A percentile compares a stretch with the other conserved stretches of the same genome.
Evolutionary conservation across 2,888 invertebrate genomes (phyloP).

Genomic region (Sisyra terminalis): DNA sequence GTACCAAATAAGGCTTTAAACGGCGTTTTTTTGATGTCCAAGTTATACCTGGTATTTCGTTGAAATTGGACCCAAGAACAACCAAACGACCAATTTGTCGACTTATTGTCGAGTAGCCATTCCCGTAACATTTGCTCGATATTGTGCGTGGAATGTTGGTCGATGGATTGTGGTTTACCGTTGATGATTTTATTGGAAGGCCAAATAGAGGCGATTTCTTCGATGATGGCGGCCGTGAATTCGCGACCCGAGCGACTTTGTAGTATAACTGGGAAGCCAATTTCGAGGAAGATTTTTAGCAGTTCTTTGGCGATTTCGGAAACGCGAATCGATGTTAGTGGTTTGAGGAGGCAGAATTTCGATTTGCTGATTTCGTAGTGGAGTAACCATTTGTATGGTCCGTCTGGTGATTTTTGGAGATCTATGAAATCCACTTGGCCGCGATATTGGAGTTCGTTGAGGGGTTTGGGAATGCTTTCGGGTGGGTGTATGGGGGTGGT

Average conservation of each 20-base stretch:
- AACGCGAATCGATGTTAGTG: conserved; percentile 10
- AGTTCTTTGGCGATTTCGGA: conserved; percentile 11
- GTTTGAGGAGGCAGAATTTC: conserved; percentile 11
- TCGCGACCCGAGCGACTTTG: conserved; percentile 8
- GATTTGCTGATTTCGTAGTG: conserved; percentile 3
- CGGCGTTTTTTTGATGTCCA: not conserved
- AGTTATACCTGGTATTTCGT: not conserved
- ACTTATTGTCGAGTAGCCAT: not conserved
- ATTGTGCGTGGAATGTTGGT: conserved; percentile 8
- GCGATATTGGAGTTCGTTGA: conserved; percentile 10
- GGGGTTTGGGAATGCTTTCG: conserved; percentile 4
- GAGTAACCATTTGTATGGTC: not conserved
- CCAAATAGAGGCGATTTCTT: conserved; percentile 10
- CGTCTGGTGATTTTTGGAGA: conserved; percentile 4
- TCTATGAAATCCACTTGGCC: conserved; percentile 11
- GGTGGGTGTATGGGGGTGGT: no score
- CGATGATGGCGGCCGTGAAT: conserved; percentile 11
- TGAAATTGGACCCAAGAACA: not conserved
- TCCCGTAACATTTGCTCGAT: conserved; percentile 9
- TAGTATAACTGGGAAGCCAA: conserved; percentile 4
- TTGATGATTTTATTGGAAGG: conserved; percentile 9
- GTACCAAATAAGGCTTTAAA: not conserved
- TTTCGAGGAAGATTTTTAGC: conserved; percentile 11
- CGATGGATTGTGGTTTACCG: conserved; percentile 4
- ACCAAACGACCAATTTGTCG: not conserved